Evolutionary conservation across 2,888 invertebrate genomes (phyloP).

Genomic region (Callyntrura sp.): DNA sequence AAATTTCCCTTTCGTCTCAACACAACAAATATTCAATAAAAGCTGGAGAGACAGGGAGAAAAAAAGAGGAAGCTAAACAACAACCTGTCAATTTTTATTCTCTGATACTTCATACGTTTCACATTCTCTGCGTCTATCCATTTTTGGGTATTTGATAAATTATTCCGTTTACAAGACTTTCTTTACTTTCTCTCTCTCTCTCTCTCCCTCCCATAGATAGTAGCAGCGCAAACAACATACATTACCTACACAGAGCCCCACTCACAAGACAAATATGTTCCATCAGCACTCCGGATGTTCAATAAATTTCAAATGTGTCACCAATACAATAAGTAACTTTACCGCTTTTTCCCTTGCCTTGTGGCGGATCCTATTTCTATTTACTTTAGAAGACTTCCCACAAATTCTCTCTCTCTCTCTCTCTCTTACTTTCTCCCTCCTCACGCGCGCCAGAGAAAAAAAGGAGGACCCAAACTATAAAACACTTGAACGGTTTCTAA

Average conservation of each 20-base stretch:
- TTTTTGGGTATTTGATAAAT: not conserved
- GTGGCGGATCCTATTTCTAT: too few relatives aligned
- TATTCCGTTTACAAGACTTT: too few relatives aligned
- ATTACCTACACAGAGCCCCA: not conserved
- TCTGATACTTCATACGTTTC: not conserved
- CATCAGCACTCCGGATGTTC: slow-evolving; percentile 50
- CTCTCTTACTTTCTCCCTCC: not conserved
- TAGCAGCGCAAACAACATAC: not conserved
- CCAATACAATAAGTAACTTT: slow-evolving; percentile 10
- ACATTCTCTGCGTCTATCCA: not conserved
- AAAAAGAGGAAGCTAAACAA: not conserved
- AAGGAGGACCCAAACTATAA: not conserved
- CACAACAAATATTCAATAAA: slow-evolving; percentile 35
- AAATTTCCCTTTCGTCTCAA: slow-evolving; percentile 6
- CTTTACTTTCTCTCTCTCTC: too few relatives aligned
- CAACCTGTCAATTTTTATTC: not conserved
- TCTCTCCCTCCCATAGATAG: too few relatives aligned
- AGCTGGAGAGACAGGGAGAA: not conserved
- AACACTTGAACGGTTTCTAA: not conserved
- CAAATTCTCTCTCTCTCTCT: too few relatives aligned
- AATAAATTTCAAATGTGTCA: slow-evolving; percentile 53
- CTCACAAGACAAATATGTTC: slow-evolving; percentile 42
- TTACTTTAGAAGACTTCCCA: too few relatives aligned
- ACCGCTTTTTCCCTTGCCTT: too few relatives aligned
- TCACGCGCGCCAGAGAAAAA: not conserved